A percentile compares a stretch with the other conserved stretches of the same genome.
These are phyloP conservation scores for Cephalotes varians DNA, from an alignment of 2,888 invertebrate species.

Conservation along the genomic window DNA sequence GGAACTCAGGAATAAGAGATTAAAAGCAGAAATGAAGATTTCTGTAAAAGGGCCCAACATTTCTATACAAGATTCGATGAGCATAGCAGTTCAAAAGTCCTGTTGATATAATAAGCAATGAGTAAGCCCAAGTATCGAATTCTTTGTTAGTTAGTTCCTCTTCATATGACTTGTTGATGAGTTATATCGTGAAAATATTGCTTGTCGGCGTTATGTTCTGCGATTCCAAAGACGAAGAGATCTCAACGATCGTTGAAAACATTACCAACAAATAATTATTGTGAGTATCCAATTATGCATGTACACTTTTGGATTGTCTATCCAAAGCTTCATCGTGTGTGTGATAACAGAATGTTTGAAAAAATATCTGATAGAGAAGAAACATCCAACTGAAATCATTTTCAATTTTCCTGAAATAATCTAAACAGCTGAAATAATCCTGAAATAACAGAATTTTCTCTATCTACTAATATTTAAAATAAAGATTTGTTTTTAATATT, in stretches of 20 bases:
- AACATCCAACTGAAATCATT: neutral
- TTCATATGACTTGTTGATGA: neutral
- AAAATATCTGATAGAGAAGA: neutral
- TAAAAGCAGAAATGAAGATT: neutral
- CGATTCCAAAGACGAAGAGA: neutral
- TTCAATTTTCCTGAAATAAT: conserved; percentile 1
- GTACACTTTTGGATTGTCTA: neutral
- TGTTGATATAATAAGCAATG: neutral
- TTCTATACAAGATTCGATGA: neutral
- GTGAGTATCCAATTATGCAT: neutral
- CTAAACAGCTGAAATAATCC: neutral
- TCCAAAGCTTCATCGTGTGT: neutral
- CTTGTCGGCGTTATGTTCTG: neutral
- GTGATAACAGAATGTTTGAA: neutral
- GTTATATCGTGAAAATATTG: neutral
- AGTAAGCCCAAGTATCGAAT: neutral
- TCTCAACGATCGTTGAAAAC: neutral
- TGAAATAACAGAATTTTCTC: neutral
- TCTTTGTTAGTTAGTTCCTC: neutral
- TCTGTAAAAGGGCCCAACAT: neutral
- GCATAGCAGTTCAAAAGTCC: neutral
- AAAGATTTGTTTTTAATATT: neutral
- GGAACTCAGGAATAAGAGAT: neutral
- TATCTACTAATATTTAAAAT: neutral
- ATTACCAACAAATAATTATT: neutral